Evolutionary conservation across 1,140 invertebrate genomes (phyloP).

Genomic region (Potamilus streckersoni): DNA sequence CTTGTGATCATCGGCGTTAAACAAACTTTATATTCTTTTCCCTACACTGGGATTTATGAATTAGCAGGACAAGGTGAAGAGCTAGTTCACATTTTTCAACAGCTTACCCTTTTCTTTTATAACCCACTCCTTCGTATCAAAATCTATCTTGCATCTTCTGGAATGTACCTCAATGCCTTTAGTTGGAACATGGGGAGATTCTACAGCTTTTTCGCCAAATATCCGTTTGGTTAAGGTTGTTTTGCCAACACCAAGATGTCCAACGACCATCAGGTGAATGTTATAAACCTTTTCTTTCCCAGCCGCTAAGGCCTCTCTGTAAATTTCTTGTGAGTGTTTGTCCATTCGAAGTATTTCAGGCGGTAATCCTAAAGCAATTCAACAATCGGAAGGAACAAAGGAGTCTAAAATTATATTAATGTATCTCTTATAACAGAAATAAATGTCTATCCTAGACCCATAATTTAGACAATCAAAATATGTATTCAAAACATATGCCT

Average conservation of each 20-base stretch:
- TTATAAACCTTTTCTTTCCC: not conserved
- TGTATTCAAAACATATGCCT: too few species aligned
- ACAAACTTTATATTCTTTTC: too few species aligned
- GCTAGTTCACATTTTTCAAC: too few species aligned
- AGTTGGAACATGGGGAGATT: not conserved
- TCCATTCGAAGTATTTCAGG: not conserved
- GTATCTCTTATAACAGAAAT: too few species aligned
- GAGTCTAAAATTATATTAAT: too few species aligned
- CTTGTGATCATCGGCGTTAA: too few species aligned
- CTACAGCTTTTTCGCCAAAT: not conserved
- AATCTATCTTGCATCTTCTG: not conserved
- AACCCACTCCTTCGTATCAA: not conserved
- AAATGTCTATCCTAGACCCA: too few species aligned
- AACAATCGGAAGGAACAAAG: too few species aligned
- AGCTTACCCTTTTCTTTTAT: too few species aligned
- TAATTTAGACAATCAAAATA: too few species aligned
- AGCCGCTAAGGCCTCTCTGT: not conserved
- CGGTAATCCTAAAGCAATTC: not conserved
- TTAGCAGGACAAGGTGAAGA: too few species aligned
- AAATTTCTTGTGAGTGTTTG: not conserved
- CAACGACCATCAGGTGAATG: not conserved
- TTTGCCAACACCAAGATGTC: slow-evolving; percentile 5
- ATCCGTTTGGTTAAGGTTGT: not conserved
- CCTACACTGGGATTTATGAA: too few species aligned
- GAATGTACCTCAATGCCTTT: not conserved